Percentiles rank a stretch among this genome's conserved stretches.
Conservation (phyloP, 2,797 vertebrate genomes). For the Acanthopagrus latus region DNA sequence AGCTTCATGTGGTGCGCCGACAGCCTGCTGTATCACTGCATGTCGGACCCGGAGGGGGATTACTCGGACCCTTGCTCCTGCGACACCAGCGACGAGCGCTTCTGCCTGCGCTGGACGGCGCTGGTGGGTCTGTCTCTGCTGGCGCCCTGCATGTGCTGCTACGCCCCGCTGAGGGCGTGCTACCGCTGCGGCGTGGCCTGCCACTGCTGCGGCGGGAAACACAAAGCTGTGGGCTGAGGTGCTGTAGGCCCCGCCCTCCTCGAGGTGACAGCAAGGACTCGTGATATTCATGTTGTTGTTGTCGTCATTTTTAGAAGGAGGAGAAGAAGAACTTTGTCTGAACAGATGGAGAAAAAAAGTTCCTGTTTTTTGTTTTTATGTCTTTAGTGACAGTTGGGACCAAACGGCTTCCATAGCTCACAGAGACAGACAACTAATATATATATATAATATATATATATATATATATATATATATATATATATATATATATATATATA, state of each 20-base stretch:
- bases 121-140: conserved; percentile 93
- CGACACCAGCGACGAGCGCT: conserved; percentile 93
- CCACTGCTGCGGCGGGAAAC: conserved; percentile 94
- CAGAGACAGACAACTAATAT: conserved; percentile 59
- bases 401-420: conserved; percentile 41
- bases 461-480: conserved; percentile 66
- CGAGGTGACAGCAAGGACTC: conserved; percentile 10
- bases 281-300: conserved; percentile 30
- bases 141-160: conserved; percentile 98
- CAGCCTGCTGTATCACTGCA: conserved; percentile 98
- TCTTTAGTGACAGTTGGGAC: conserved; percentile 39
- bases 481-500: conserved; percentile 50
- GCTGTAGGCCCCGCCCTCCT: conserved; percentile 2
- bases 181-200: conserved; percentile 94
- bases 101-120: conserved; percentile 96
- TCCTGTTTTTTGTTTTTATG: conserved; percentile 39
- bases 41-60: conserved; percentile 97
- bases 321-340: conserved; percentile 20
- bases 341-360: conserved; percentile 1
- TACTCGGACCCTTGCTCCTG: conserved; percentile 97
- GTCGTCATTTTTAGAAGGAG: conserved; percentile 56
- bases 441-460: conserved; percentile 69
- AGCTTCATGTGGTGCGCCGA: conserved; percentile 98
- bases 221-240: conserved; percentile 93
- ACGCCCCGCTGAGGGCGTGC: conserved; percentile 92